Conservation (phyloP, 2,797 vertebrate species). For the Pterois miles region DNA sequence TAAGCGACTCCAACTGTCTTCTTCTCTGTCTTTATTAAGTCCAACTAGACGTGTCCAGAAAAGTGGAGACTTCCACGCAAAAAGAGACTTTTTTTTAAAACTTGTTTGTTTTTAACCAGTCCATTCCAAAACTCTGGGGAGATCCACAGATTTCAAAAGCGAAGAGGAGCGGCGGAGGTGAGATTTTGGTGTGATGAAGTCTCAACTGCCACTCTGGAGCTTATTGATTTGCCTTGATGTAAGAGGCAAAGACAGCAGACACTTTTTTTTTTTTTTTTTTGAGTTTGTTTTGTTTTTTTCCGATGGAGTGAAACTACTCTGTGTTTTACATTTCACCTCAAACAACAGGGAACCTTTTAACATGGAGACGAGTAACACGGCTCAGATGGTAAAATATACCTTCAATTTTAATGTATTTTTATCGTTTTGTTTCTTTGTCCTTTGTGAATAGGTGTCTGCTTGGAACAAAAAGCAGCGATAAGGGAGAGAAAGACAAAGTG, state of each 20-base stretch:
- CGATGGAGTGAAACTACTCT: slow-evolving; percentile 19
- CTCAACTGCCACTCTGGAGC: slow-evolving; percentile 43
- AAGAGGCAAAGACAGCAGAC: slow-evolving; percentile 45
- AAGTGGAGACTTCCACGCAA: slow-evolving; percentile 1
- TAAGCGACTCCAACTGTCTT: slow-evolving; percentile 4
- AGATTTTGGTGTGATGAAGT: slow-evolving; percentile 9
- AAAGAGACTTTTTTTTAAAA: slow-evolving; percentile 35
- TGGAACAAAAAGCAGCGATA: slow-evolving; percentile 24
- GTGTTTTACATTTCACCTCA: slow-evolving; percentile 62
- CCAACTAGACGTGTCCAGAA: slow-evolving; percentile 13
- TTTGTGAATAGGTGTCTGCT: slow-evolving; percentile 29
- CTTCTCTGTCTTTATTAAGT: slow-evolving; percentile 31
- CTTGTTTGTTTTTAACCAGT: slow-evolving; percentile 53
- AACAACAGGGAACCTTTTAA: slow-evolving; percentile 54
- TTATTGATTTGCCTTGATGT: slow-evolving; percentile 42
- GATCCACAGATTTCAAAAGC: slow-evolving; percentile 62
- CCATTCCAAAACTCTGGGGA: slow-evolving; percentile 44
- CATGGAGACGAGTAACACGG: slow-evolving; percentile 14
- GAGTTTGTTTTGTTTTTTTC: slow-evolving; percentile 11
- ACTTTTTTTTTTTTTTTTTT: slow-evolving; percentile 27
- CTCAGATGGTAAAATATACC: slow-evolving; percentile 25
- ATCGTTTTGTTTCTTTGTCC: slow-evolving; percentile 25
- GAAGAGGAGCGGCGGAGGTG: background rate
- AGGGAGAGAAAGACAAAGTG: slow-evolving; percentile 43
- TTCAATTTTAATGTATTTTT: slow-evolving; percentile 39